Evolutionary conservation across 2,113 vertebrate species (phyloP).

Genomic region (Atrichornis clamosus): DNA sequence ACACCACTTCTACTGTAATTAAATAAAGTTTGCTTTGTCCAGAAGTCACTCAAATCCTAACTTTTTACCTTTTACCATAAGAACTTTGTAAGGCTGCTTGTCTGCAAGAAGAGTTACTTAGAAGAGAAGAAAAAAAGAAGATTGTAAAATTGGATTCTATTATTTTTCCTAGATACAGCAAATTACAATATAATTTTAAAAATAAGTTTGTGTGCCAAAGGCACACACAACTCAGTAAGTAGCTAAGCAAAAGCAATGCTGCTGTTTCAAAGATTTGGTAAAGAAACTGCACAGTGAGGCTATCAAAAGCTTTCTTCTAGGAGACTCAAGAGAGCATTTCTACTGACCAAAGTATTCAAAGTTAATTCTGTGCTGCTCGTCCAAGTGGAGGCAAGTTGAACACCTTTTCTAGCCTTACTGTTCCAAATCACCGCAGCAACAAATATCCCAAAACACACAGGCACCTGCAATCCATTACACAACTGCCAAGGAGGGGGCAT

Average conservation of each 20-base stretch:
- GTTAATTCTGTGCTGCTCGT: neutral
- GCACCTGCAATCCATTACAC: neutral
- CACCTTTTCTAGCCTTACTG: neutral
- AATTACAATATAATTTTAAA: neutral
- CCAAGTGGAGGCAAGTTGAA: neutral
- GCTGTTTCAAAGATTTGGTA: neutral
- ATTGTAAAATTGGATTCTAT: neutral
- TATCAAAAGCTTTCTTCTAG: neutral
- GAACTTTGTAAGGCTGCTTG: neutral
- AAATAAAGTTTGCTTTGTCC: neutral
- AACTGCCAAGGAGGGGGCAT: neutral
- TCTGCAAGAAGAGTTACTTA: neutral
- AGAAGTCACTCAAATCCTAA: neutral
- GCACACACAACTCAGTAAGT: neutral
- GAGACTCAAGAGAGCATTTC: neutral
- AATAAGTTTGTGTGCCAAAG: neutral
- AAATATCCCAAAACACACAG: neutral
- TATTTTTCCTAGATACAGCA: neutral
- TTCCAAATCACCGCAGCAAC: neutral
- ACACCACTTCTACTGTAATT: neutral
- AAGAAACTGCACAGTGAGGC: neutral
- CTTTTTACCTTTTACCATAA: neutral
- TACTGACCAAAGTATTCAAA: neutral
- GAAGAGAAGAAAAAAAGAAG: neutral
- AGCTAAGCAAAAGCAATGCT: neutral